Evolutionary conservation across 1,140 invertebrate species (phyloP).

Genomic region (Ericerus pela): DNA sequence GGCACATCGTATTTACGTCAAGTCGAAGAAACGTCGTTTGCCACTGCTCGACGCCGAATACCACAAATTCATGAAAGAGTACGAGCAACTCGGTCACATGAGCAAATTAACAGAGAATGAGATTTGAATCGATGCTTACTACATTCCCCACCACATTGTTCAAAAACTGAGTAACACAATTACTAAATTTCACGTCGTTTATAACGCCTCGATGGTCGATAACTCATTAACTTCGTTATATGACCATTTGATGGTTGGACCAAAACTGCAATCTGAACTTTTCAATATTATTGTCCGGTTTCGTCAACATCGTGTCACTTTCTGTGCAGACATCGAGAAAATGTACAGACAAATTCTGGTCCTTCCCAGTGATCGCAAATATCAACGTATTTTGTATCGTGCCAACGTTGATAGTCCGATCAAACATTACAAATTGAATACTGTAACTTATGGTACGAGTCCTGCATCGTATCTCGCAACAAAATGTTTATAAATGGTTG

Average conservation of each 20-base stretch:
- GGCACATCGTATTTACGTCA: too few species aligned
- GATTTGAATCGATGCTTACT: too few species aligned
- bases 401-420: constrained; percentile 18
- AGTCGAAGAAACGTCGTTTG: too few species aligned
- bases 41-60: too few species aligned
- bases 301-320: constrained; percentile 23
- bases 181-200: constrained; percentile 29
- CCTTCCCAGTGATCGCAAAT: constrained; percentile 22
- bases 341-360: constrained; percentile 30
- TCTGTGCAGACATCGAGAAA: constrained; percentile 30
- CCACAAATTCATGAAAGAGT: too few species aligned
- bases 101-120: too few species aligned
- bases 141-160: constrained; percentile 18
- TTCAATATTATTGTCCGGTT: constrained; percentile 27
- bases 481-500: constrained; percentile 26
- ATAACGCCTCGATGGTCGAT: constrained; percentile 25
- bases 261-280: constrained; percentile 24
- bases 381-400: constrained; percentile 24
- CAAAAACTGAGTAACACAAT: background rate
- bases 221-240: constrained; percentile 25
- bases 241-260: constrained; percentile 23
- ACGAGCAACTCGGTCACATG: too few species aligned
- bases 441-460: constrained; percentile 30
- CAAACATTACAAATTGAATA: constrained; percentile 25
- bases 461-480: constrained; percentile 28